Evolutionary conservation across 2,888 invertebrate species (phyloP).

Genomic region (Polia nebulosa): DNA sequence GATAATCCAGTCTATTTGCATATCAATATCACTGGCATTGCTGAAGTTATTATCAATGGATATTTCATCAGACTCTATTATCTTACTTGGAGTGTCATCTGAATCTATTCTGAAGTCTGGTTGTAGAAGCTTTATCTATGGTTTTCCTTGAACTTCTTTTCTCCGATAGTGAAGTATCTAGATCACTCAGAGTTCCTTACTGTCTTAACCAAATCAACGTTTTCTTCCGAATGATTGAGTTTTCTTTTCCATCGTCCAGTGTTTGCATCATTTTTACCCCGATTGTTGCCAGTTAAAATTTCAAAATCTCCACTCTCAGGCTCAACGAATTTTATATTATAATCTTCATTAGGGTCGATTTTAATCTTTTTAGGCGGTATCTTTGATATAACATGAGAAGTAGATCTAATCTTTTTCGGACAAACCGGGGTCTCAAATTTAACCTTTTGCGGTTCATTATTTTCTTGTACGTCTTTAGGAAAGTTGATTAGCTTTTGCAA

Average conservation of each 20-base stretch:
- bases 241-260: slow-evolving; percentile 19
- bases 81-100: slow-evolving; percentile 5
- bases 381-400: no score
- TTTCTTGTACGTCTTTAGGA: slow-evolving; percentile 3
- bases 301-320: not conserved
- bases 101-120: slow-evolving; percentile 7
- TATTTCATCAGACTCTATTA: slow-evolving; percentile 14
- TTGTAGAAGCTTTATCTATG: not conserved
- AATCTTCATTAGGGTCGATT: not conserved
- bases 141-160: not conserved
- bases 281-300: slow-evolving; percentile 37
- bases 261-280: not conserved
- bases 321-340: slow-evolving; percentile 48
- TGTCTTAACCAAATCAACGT: not conserved
- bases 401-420: no score
- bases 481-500: slow-evolving; percentile 66
- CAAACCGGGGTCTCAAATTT: not conserved
- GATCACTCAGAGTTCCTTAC: not conserved
- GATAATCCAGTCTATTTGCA: no score
- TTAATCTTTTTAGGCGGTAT: slow-evolving; percentile 30
- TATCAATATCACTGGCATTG: slow-evolving; percentile 20
- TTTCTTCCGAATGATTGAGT: not conserved
- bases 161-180: not conserved
- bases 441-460: rapidly evolving
- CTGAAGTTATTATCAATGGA: not conserved